A percentile compares a stretch with the other conserved stretches of the same genome.
Conservation (phyloP, 2,888 invertebrate genomes). For the Camptogramma bilineatum region DNA sequence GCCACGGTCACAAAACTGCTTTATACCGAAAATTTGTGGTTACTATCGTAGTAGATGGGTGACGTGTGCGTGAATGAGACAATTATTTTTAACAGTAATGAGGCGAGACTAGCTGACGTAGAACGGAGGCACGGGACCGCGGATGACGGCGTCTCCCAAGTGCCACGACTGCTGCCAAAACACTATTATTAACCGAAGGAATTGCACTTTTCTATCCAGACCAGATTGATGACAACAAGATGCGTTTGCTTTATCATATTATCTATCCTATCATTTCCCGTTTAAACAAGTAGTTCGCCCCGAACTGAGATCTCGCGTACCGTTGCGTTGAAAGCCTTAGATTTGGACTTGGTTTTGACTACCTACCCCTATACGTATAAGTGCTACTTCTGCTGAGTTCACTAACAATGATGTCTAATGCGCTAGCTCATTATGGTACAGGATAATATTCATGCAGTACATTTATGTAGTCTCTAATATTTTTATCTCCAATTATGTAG, state of each 20-base stretch:
- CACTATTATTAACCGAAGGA: constrained; percentile 58
- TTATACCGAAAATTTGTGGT: constrained; percentile 77
- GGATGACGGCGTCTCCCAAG: constrained; percentile 49
- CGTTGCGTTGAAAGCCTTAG: too few species aligned
- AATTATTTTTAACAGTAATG: constrained; percentile 81
- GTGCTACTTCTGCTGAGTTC: too few species aligned
- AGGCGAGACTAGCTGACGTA: constrained; percentile 58
- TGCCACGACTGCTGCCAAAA: constrained; percentile 66
- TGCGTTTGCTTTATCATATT: constrained; percentile 15
- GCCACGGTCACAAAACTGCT: constrained; percentile 73
- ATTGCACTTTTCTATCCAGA: constrained; percentile 43
- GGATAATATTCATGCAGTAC: too few species aligned
- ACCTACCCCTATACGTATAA: too few species aligned
- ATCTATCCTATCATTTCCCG: neutral
- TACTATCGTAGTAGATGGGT: constrained; percentile 79
- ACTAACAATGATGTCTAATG: too few species aligned
- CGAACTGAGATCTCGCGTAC: too few species aligned
- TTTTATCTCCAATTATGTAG: too few species aligned
- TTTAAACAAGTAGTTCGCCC: too few species aligned
- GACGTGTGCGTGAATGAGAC: constrained; percentile 79
- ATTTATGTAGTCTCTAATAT: too few species aligned
- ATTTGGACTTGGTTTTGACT: too few species aligned
- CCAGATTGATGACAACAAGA: constrained; percentile 29
- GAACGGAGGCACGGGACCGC: constrained; percentile 41
- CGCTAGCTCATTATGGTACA: too few species aligned